Conservation (phyloP, 2,888 invertebrate species). For the Tenthredo amoena region DNA sequence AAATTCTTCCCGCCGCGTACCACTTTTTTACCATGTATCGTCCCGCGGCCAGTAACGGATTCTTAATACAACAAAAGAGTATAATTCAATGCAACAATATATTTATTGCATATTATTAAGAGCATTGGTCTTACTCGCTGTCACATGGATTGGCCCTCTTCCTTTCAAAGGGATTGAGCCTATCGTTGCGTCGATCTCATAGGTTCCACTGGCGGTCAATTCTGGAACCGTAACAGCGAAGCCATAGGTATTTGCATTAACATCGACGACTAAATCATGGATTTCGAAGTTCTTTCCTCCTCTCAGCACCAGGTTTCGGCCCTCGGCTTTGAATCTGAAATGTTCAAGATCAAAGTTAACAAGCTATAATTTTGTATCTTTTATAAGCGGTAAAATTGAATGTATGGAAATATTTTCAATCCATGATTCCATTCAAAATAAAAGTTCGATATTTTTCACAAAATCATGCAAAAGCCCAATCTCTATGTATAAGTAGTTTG, state of each 20-base stretch:
- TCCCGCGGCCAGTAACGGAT: neutral
- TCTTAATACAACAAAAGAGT: neutral
- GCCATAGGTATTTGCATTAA: neutral
- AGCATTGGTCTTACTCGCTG: slow-evolving; percentile 7
- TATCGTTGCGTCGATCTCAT: slow-evolving; percentile 11
- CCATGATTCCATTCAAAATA: neutral
- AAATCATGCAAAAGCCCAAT: neutral
- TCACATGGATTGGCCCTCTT: neutral
- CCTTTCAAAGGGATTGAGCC: slow-evolving; percentile 17
- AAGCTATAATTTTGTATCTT: neutral
- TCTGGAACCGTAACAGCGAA: neutral
- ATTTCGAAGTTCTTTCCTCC: slow-evolving; percentile 19
- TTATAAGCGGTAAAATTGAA: neutral
- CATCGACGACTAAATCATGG: slow-evolving; percentile 75
- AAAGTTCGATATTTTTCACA: neutral
- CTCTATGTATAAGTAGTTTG: neutral
- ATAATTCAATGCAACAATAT: neutral
- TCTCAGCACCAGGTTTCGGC: neutral
- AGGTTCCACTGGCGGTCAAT: neutral
- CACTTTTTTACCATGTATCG: slow-evolving; percentile 14
- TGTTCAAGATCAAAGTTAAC: neutral
- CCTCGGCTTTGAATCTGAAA: slow-evolving; percentile 27
- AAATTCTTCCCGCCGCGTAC: neutral
- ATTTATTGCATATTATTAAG: neutral
- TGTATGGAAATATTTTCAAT: neutral